Conservation (phyloP, 2,888 invertebrate species). For the Mechanitis messenoides region DNA sequence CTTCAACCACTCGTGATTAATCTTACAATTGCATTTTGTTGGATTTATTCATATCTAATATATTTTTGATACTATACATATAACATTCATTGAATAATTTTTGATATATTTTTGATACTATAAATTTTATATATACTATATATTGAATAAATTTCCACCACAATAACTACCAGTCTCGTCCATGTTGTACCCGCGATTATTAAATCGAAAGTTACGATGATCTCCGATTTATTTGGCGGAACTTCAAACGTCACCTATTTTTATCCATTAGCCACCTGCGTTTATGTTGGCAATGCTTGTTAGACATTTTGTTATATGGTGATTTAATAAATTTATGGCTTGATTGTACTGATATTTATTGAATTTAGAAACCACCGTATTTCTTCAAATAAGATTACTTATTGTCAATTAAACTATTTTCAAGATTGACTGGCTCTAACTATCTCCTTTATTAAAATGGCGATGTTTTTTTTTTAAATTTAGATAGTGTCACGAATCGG, state of each 20-base stretch:
- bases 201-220: constrained; percentile 39
- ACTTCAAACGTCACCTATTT: constrained; percentile 62
- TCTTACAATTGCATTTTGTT: too few species aligned
- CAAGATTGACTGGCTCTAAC: too few species aligned
- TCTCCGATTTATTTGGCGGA: constrained; percentile 54
- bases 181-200: constrained; percentile 37
- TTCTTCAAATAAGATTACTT: too few species aligned
- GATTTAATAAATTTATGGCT: constrained; percentile 26
- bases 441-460: too few species aligned
- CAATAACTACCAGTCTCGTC: constrained; percentile 33
- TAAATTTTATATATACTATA: too few species aligned
- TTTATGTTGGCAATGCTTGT: constrained; percentile 37
- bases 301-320: constrained; percentile 33
- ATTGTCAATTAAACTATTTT: too few species aligned
- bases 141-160: too few species aligned
- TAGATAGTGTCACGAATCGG: too few species aligned
- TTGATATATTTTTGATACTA: too few species aligned
- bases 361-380: background rate
- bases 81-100: constrained; percentile 15
- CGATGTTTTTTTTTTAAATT: too few species aligned
- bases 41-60: background rate
- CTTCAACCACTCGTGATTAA: background rate
- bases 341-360: background rate
- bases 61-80: background rate
- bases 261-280: constrained; percentile 41